phyloP scores from a whole-genome alignment of 2,113 vertebrate species.

The Megatriorchis doriae region DNA sequence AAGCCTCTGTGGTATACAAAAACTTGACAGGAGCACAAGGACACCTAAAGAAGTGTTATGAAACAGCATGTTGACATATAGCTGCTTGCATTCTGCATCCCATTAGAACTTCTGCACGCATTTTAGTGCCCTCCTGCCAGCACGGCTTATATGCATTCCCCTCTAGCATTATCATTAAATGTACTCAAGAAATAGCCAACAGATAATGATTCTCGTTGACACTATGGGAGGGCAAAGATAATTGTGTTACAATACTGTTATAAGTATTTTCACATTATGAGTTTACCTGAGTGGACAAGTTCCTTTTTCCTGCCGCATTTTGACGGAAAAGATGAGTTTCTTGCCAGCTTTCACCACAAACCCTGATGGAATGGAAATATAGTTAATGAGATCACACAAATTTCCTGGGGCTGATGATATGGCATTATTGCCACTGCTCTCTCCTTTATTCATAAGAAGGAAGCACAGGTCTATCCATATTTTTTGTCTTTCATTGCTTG shows the following conservation, averaged over 20 bases:
- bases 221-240: not conserved
- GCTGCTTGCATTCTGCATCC: not conserved
- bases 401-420: not conserved
- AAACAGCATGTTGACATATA: not conserved
- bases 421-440: not conserved
- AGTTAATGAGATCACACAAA: not conserved
- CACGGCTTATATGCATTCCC: not conserved
- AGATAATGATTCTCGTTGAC: not conserved
- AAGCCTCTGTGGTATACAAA: not conserved
- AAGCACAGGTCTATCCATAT: not conserved
- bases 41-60: not conserved
- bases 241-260: not conserved
- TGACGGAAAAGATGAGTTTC: not conserved
- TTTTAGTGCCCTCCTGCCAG: not conserved
- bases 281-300: accelerated
- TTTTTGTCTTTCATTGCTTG: not conserved
- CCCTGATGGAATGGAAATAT: not conserved
- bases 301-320: not conserved
- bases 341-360: not conserved
- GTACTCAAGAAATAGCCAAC: not conserved
- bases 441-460: not conserved
- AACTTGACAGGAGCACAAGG: not conserved
- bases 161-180: not conserved
- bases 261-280: not conserved
- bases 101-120: not conserved